Evolutionary conservation across 2,888 invertebrate species (phyloP), one percentile per base, ranked within the genome.

Genomic region (Limnephilus marmoratus): DNA sequence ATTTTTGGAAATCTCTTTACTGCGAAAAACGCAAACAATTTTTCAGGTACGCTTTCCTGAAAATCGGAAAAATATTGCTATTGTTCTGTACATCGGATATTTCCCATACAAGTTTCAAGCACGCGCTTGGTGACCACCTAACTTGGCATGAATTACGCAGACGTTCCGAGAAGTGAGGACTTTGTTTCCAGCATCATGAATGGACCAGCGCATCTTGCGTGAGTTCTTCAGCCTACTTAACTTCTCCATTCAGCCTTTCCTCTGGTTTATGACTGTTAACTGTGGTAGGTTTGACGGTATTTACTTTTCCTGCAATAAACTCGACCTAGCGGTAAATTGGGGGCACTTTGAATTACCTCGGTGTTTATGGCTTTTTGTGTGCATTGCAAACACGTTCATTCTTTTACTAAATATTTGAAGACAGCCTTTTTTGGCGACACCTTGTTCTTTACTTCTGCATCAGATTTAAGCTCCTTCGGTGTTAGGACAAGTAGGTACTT

Each of bases 231-330:
- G 89, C 83, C 83, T 81, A 83, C 68, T 91, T 89, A 81, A 15
- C 81, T 88, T 91, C 24, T 31, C 68, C 91, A 85, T 89, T 89
- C 81, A 87, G 68, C 37, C 37, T 90, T 87, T 90, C 92, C 85
- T 45, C 31, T 81, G 87, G 81, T 92, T 90, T 90, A 92, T 82
- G 91, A 49, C 89, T 41, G 91, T 90, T 34, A 83, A 80, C 85
- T 81, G 87, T 80, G 80, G 87, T 91, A 45, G 87, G 87, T 91
- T 29, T 29, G 81, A 81, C 90, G 90, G 18, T 91, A 81, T 82
- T 91, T 85, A 85, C 83, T 53, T 91, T 91, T 90, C 53, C 90
- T 85, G 90, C 90, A 91, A 92, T 92, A 92, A 92, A 92, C 85
- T 68, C 45, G 29, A 92, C 88, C 88, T 91, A 91, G 92, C 91